Evolutionary conservation across 1,140 invertebrate genomes (phyloP), one percentile per base, ranked within the genome.

Genomic region (Aphelenchoides avenae): DNA sequence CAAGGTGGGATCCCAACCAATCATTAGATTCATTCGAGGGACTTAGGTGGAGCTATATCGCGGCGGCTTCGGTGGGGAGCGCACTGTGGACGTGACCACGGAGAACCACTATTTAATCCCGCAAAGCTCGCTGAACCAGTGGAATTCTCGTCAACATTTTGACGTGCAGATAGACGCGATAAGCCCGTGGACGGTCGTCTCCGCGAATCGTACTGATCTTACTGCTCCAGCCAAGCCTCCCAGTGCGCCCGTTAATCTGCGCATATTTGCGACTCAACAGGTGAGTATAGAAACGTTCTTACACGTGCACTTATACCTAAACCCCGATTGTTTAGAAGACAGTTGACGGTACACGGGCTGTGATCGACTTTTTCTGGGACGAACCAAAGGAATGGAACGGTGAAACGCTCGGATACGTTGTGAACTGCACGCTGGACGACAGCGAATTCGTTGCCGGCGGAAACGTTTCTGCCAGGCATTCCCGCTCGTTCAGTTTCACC

Each of bases 341-440:
- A 5, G 75, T 77, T 1, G 72, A 75, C 49, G 72, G 72, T 20
- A 55, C 75, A 24, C 41, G 72, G 33, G 72, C 72, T n/a, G 63
- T 77, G 6, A 77, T 75, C 41, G 66, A 75, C 40, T 56, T 75
- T 26, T 77, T 75, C 52, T 75, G 72, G 72, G 61, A 64, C 44
- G 62, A 75, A 29, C 72, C 72, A 5, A 36, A 22, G 3, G 75
- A 75, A 48, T 77, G 75, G 72, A 75, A 75, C 55, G 72, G 72
- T 5, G 71, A 76, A 24, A 59, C 61, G 52, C 54, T 75, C 6
- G 74, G 71, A 18, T 73, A 71, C 46, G 57, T 20, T 37, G 71
- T 77, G 6, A 77, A 74, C 37, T 74, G 71, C 40, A 61, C 69
- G 6, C 39, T 29, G 15, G 41, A 37, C 15, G 39, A 44, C 18